Conservation (phyloP, 2,113 vertebrate genomes). For the Rhizomys pruinosus region DNA sequence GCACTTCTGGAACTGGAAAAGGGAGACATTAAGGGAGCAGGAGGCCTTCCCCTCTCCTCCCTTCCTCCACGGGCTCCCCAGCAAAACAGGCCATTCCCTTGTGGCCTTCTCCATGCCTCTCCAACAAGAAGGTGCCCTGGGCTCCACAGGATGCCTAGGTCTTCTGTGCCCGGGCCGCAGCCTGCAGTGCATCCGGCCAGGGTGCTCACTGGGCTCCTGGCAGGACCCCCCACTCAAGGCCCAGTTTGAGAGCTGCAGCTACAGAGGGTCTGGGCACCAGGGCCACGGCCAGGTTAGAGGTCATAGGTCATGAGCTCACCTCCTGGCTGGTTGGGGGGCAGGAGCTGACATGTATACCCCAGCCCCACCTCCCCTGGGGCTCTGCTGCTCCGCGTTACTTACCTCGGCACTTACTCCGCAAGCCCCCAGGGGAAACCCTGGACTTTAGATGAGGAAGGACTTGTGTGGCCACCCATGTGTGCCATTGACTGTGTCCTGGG, state of each 20-base stretch:
- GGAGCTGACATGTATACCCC: neutral
- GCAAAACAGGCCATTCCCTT: too few species aligned
- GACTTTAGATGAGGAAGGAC: neutral
- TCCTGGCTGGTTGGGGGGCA: neutral
- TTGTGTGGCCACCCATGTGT: neutral
- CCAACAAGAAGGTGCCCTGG: neutral
- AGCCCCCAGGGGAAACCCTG: neutral
- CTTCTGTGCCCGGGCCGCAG: neutral
- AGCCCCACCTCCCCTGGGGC: too few species aligned
- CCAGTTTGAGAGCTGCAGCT: neutral
- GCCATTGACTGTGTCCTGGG: neutral
- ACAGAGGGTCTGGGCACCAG: neutral
- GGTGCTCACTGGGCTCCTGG: neutral
- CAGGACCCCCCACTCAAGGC: neutral
- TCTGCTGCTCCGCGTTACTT: neutral
- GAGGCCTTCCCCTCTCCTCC: too few species aligned
- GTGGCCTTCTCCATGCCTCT: neutral
- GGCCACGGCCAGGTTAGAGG: neutral
- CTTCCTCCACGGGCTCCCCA: too few species aligned
- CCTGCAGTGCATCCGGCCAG: neutral
- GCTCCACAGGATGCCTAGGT: neutral
- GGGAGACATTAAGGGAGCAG: neutral
- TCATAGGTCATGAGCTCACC: neutral
- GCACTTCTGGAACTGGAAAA: neutral
- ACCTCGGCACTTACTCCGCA: rapidly evolving